phyloP scores from a whole-genome alignment of 1,140 invertebrate species.

The Lysiphlebus fabarum region DNA sequence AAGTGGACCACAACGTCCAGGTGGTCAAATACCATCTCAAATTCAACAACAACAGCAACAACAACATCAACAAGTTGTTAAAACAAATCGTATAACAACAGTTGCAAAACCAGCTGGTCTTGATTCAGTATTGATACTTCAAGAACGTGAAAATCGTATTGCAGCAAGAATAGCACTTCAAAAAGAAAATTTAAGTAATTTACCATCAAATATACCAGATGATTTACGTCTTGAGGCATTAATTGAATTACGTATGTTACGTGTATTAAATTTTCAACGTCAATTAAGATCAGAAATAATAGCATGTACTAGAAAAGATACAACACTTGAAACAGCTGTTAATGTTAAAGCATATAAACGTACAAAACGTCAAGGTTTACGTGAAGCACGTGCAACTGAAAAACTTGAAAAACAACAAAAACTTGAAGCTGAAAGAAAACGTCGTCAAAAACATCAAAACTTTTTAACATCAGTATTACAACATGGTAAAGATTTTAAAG shows the following conservation, averaged over 20 bases:
- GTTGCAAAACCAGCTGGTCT: slow-evolving; percentile 88
- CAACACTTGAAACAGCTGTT: slow-evolving; percentile 92
- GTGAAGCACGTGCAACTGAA: slow-evolving; percentile 95
- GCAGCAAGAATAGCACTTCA: slow-evolving; percentile 78
- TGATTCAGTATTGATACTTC: slow-evolving; percentile 87
- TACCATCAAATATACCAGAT: slow-evolving; percentile 88
- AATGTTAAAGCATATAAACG: slow-evolving; percentile 97
- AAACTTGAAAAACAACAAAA: slow-evolving; percentile 99
- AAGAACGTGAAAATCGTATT: slow-evolving; percentile 91
- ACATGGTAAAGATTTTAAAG: slow-evolving; percentile 97
- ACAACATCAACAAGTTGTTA: slow-evolving; percentile 59
- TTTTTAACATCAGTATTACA: slow-evolving; percentile 92
- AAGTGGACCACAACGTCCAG: slow-evolving; percentile 17
- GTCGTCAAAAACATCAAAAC: slow-evolving; percentile 93
- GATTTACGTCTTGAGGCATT: slow-evolving; percentile 89
- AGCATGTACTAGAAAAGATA: slow-evolving; percentile 85
- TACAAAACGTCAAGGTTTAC: slow-evolving; percentile 89
- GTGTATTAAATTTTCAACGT: slow-evolving; percentile 93
- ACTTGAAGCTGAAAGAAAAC: slow-evolving; percentile 92
- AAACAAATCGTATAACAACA: slow-evolving; percentile 81
- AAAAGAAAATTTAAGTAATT: slow-evolving; percentile 75
- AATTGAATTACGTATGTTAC: slow-evolving; percentile 88
- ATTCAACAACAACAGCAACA: slow-evolving; percentile 56
- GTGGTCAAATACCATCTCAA: slow-evolving; percentile 26
- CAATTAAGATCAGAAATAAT: slow-evolving; percentile 82